A percentile compares a stretch with the other conserved stretches of the same genome.
Conservation (phyloP, 2,888 invertebrate species). For the Spisula subtruncata region DNA sequence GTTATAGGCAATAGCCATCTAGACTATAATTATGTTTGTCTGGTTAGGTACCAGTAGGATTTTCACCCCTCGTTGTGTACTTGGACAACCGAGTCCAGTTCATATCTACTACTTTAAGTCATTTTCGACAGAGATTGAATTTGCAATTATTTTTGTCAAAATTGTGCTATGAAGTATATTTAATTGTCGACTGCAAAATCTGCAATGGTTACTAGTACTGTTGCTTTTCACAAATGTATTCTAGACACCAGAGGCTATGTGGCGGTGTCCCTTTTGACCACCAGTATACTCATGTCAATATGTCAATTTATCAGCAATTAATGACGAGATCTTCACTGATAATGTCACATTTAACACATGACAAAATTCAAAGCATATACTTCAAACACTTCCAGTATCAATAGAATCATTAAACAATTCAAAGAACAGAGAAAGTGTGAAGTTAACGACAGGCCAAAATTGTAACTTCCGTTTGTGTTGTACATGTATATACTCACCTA, state of each 20-base stretch:
- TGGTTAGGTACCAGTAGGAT: too few species aligned
- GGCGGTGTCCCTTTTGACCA: conserved; percentile 13
- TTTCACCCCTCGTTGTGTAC: too few species aligned
- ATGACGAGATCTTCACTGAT: not conserved
- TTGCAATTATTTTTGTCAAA: too few species aligned
- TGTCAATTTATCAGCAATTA: not conserved
- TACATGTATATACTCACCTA: not conserved
- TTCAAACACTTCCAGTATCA: not conserved
- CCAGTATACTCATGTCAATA: not conserved
- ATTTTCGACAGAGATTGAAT: too few species aligned
- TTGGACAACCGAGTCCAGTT: too few species aligned
- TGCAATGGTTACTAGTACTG: not conserved
- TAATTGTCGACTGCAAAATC: not conserved
- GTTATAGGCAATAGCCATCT: too few species aligned
- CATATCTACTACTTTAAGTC: too few species aligned
- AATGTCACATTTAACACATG: not conserved
- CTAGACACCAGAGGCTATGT: not conserved
- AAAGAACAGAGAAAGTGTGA: not conserved
- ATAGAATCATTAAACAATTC: not conserved
- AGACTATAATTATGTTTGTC: too few species aligned
- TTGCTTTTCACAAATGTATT: not conserved
- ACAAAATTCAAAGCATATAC: not conserved
- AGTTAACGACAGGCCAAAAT: not conserved
- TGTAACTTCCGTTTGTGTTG: not conserved
- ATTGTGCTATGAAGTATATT: not conserved